A percentile compares a stretch with the other conserved stretches of the same genome.
These are phyloP conservation scores for Burhinus oedicnemus DNA, from an alignment of 2,113 vertebrate genomes.

Conservation along the genomic window DNA sequence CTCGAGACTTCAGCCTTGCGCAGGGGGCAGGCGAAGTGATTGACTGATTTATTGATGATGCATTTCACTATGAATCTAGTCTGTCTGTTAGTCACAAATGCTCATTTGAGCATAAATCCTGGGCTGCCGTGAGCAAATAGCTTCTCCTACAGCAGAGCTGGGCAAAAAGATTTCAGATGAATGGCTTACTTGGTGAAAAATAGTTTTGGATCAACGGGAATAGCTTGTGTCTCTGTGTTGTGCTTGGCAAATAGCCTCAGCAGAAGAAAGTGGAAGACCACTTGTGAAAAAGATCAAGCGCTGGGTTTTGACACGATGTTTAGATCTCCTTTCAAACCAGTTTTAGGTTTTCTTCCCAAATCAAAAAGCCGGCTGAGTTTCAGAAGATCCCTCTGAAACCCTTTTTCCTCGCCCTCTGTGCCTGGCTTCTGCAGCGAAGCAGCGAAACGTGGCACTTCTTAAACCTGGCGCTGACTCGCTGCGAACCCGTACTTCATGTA, in stretches of 20 bases:
- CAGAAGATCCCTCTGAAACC: slow-evolving; percentile 6
- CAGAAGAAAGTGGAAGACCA: slow-evolving; percentile 34
- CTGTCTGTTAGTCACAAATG: slow-evolving; percentile 22
- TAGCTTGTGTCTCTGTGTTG: slow-evolving; percentile 31
- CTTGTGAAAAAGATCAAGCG: slow-evolving; percentile 37
- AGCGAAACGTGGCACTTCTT: background rate
- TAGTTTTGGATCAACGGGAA: background rate
- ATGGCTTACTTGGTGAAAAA: slow-evolving; percentile 33
- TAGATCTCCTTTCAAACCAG: slow-evolving; percentile 31
- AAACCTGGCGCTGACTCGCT: background rate
- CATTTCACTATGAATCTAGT: slow-evolving; percentile 39
- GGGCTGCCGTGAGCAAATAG: background rate
- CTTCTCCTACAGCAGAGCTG: background rate
- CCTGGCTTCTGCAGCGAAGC: background rate
- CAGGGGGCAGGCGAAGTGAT: slow-evolving; percentile 8
- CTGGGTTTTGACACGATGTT: slow-evolving; percentile 5
- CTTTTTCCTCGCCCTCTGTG: background rate
- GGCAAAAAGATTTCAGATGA: slow-evolving; percentile 23
- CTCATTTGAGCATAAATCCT: slow-evolving; percentile 45
- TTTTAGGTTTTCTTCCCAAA: slow-evolving; percentile 31
- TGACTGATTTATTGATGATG: slow-evolving; percentile 60
- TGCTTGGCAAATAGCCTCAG: slow-evolving; percentile 24
- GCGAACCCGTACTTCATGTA: background rate
- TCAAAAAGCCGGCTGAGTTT: background rate
- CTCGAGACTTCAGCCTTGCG: background rate